phyloP scores from a whole-genome alignment of 2,797 vertebrate genomes.

The Coregonus suidteri region DNA sequence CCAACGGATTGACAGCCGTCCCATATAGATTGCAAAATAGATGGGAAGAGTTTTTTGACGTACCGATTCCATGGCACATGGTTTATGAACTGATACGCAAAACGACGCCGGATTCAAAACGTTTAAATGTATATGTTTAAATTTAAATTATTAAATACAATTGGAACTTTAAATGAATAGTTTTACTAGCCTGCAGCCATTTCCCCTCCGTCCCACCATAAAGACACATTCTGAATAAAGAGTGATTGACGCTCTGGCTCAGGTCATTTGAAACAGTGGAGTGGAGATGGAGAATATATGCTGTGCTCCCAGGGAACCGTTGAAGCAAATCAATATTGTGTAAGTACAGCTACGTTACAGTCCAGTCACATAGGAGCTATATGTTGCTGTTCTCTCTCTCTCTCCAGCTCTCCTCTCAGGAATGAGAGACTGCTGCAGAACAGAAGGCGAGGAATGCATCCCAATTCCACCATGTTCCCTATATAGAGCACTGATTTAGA shows the following conservation, averaged over 20 bases:
- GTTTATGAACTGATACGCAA: too few species aligned
- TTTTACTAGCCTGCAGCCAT: constrained; percentile 38
- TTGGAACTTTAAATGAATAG: constrained; percentile 47
- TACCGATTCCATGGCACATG: too few species aligned
- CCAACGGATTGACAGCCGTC: too few species aligned
- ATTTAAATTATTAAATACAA: too few species aligned
- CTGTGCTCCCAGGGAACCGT: neutral
- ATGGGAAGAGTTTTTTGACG: too few species aligned
- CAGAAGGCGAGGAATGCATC: neutral
- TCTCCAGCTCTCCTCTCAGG: neutral
- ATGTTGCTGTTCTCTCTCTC: constrained; percentile 29
- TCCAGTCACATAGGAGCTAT: constrained; percentile 50
- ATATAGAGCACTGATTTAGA: neutral
- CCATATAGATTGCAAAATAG: too few species aligned
- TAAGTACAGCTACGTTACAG: constrained; percentile 34
- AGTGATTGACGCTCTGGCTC: constrained; percentile 15
- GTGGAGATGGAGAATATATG: neutral
- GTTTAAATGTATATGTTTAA: too few species aligned
- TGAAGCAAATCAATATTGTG: constrained; percentile 19
- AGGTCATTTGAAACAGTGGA: constrained; percentile 34
- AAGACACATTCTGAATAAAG: constrained; percentile 31
- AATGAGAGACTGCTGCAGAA: neutral
- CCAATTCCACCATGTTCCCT: neutral
- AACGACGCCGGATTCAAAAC: too few species aligned
- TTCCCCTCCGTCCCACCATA: neutral